Conservation (phyloP, 2,797 vertebrate genomes). For the Argyrosomus regius region DNA sequence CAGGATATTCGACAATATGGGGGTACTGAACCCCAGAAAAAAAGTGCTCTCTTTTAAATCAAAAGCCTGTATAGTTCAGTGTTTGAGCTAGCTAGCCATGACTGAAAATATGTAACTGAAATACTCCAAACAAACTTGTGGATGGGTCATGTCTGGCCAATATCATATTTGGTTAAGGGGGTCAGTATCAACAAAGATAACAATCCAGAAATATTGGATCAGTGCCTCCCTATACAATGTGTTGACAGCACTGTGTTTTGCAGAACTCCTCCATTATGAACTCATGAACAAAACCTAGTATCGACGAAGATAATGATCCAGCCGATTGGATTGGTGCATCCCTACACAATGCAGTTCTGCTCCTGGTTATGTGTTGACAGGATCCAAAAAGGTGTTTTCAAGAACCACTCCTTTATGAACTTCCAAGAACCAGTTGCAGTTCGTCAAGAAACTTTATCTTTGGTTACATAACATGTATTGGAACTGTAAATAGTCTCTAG, state of each 20-base stretch:
- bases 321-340: neutral
- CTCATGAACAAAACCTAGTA: neutral
- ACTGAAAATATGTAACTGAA: neutral
- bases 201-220: neutral
- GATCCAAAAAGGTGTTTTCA: neutral
- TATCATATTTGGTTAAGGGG: neutral
- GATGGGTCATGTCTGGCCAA: neutral
- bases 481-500: neutral
- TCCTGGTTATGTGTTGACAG: neutral
- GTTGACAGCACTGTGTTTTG: neutral
- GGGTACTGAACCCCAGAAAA: neutral
- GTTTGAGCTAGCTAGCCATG: neutral
- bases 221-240: neutral
- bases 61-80: neutral
- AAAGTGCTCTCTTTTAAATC: neutral
- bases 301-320: neutral
- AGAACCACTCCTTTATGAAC: neutral
- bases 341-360: neutral
- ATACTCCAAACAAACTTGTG: neutral
- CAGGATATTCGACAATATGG: neutral
- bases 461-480: neutral
- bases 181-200: neutral
- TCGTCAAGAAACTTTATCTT: neutral
- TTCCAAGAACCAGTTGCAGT: neutral
- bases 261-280: neutral